phyloP scores from a whole-genome alignment of 2,797 vertebrate species.

The Picus viridis region DNA sequence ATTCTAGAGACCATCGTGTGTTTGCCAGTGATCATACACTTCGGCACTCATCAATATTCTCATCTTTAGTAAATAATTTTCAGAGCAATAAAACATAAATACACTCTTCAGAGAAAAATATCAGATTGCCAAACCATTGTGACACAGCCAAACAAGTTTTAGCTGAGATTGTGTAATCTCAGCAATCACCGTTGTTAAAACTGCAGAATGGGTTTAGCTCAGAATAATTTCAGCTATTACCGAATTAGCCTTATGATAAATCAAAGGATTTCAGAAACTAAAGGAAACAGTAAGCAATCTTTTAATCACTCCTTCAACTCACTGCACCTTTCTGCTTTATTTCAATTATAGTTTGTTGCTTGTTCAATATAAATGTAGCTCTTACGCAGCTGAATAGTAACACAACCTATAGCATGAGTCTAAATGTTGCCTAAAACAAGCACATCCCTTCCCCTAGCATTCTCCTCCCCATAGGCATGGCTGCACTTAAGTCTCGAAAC shows the following conservation, averaged over 20 bases:
- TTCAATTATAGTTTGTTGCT: not conserved
- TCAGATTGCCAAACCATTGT: not conserved
- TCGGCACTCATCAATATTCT: not conserved
- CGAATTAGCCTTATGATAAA: not conserved
- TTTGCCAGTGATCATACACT: not conserved
- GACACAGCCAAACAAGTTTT: constrained; percentile 23
- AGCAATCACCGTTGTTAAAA: not conserved
- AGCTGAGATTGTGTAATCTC: not conserved
- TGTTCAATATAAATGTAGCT: not conserved
- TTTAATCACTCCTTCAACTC: not conserved
- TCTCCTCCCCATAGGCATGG: fast-evolving
- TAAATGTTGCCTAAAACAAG: not conserved
- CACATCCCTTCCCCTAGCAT: not conserved
- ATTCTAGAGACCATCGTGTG: not conserved
- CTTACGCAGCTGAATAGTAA: not conserved
- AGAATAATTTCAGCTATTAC: not conserved
- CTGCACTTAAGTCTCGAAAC: not conserved
- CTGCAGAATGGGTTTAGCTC: not conserved
- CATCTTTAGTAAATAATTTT: not conserved
- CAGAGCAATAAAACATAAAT: not conserved
- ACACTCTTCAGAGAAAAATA: not conserved
- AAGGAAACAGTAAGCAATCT: not conserved
- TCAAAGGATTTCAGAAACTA: not conserved
- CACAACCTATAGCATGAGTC: fast-evolving
- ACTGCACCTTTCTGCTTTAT: not conserved